Percentiles rank a stretch among this genome's conserved stretches.
These are phyloP conservation scores for Lithosia quadra DNA, from an alignment of 2,888 invertebrate species.

Conservation along the genomic window DNA sequence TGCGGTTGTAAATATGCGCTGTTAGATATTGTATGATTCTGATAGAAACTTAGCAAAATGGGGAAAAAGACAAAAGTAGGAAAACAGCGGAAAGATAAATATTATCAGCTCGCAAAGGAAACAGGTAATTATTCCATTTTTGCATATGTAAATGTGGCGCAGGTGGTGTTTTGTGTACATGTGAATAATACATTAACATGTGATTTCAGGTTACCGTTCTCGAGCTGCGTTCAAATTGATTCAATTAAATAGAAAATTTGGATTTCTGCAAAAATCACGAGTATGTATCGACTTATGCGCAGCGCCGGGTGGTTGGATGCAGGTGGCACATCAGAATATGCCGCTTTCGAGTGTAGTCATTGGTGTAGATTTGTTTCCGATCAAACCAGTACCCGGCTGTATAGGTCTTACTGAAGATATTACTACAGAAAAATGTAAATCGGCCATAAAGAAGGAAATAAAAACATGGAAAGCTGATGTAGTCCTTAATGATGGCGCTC, in stretches of 20 bases:
- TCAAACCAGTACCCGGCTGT: constrained; percentile 94
- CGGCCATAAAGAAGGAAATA: constrained; percentile 93
- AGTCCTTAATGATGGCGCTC: constrained; percentile 98
- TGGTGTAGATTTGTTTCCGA: constrained; percentile 98
- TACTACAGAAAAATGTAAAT: constrained; percentile 97
- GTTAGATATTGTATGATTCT: background rate
- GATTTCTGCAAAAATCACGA: constrained; percentile 97
- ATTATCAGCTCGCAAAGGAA: constrained; percentile 99
- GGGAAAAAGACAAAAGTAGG: constrained; percentile 98
- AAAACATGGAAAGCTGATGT: constrained; percentile 99
- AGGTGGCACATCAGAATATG: constrained; percentile 99
- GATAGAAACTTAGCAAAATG: constrained; percentile 87
- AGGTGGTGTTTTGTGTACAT: background rate
- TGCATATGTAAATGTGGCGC: background rate
- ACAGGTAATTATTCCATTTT: constrained; percentile 90
- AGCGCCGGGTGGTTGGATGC: constrained; percentile 99
- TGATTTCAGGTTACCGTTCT: constrained; percentile 94
- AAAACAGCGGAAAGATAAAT: constrained; percentile 99
- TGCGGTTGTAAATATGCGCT: background rate
- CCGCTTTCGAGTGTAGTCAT: constrained; percentile 97
- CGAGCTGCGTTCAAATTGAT: constrained; percentile 99
- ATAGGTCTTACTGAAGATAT: constrained; percentile 97
- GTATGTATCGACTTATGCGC: constrained; percentile 99
- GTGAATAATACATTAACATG: constrained; percentile 11
- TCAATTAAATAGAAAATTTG: constrained; percentile 98